Evolutionary conservation across 2,888 invertebrate species (phyloP).

Genomic region (Euphydryas editha): DNA sequence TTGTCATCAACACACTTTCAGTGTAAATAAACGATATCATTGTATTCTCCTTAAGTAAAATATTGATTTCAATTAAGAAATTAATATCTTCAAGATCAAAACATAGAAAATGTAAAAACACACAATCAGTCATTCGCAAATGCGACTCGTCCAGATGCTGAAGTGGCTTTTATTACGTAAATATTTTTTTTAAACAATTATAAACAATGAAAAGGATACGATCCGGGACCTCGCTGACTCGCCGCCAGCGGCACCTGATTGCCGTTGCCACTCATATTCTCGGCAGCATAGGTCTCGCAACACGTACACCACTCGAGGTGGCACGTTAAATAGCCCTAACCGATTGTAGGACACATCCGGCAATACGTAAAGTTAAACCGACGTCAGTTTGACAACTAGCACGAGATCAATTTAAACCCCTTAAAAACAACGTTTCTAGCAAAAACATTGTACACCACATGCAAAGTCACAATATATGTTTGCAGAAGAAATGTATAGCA

Average conservation of each 20-base stretch:
- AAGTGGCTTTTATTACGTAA: constrained; percentile 80
- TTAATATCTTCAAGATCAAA: not conserved
- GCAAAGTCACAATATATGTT: constrained; percentile 70
- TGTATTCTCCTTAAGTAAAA: not conserved
- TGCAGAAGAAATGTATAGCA: constrained; percentile 70
- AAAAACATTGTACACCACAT: constrained; percentile 79
- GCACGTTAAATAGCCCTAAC: constrained; percentile 83
- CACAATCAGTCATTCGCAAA: constrained; percentile 56
- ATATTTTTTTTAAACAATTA: constrained; percentile 62
- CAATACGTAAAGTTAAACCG: constrained; percentile 75
- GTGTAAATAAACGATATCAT: not conserved
- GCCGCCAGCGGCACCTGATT: constrained; percentile 86
- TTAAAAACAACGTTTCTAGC: constrained; percentile 72
- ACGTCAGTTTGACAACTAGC: constrained; percentile 78
- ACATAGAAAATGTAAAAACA: constrained; percentile 28
- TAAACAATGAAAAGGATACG: constrained; percentile 82
- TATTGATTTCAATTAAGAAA: not conserved
- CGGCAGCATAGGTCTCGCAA: constrained; percentile 84
- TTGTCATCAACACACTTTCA: not conserved
- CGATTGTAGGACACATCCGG: constrained; percentile 83
- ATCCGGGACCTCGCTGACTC: constrained; percentile 82
- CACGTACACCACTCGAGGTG: constrained; percentile 85
- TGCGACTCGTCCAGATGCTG: constrained; percentile 70
- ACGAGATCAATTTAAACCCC: constrained; percentile 70
- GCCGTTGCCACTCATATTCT: constrained; percentile 86